Base-by-base conservation (phyloP, 1,140 invertebrate genomes). In the Tetramorium simillimum region DNA sequence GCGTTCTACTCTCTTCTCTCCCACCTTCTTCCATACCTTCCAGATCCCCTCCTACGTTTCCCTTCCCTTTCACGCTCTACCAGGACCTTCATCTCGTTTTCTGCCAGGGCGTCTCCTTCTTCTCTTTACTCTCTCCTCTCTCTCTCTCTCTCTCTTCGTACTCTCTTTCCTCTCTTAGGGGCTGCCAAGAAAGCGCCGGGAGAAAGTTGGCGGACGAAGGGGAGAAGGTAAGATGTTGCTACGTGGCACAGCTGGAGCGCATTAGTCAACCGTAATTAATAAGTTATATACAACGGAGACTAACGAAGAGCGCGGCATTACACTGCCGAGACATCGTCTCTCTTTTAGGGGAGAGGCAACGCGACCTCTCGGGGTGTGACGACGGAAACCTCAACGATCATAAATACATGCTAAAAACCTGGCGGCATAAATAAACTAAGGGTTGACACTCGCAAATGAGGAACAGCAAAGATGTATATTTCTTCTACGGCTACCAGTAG, bases 221-320 rank as follows among this genome's bases (percentile, higher is more conserved):
- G 58, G 58, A 51, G 80, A 86, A 72, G 86, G 58, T 33, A 76
- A 43, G 76, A 82, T 85, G 88, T 86, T 82, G 86, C 70, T 58
- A 51, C 69, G 87, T 72, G 90, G 81, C 90, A 92, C 91, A 92
- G 90, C 91, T 92, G 91, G 88, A 91, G 78, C 75, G 85, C 90
- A 90, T 92, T 92, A 91, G 90, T 92, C 88, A 91, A 91, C 91
- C 56, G 88, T 92, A 92, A 92, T 92, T 92, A 92, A 92, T 92
- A 92, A 92, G 88, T 92, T 90, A 92, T 90, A 87, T 81, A 87
- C 46, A 86, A 77, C 81, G 56, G 43, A 63, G 81, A 78, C 85
- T 88, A 91, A 84, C 87, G 90, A 90, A 92, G 77, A 86, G 88
- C 75, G 90, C 63, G 73, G 85, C 72, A 82, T 82, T 87, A 62